Percentiles rank a stretch among this genome's conserved stretches.
Conservation (phyloP, 30 jellyfish, hydroid and myxozoan species). For the Aurelia aurita region DNA sequence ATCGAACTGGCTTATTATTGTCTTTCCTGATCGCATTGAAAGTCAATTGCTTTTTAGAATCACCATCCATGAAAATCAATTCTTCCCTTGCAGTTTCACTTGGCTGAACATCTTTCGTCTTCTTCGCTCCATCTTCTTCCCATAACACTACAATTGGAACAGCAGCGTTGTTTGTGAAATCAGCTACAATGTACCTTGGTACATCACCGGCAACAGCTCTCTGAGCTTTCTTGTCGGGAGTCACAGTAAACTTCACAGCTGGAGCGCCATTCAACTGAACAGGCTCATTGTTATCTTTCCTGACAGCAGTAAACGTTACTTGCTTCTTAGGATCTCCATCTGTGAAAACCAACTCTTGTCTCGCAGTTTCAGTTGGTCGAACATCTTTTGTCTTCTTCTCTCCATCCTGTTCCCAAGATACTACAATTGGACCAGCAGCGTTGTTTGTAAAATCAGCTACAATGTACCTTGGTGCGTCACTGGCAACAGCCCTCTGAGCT, state of each 20-base stretch:
- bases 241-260: slow-evolving; percentile 6
- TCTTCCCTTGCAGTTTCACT: slow-evolving; percentile 5
- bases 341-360: background rate
- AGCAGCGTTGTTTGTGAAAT: slow-evolving; percentile 35
- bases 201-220: slow-evolving; percentile 10
- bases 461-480: slow-evolving; percentile 17
- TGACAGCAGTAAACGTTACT: slow-evolving; percentile 27
- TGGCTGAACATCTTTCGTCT: slow-evolving; percentile 4
- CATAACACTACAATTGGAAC: slow-evolving; percentile 27
- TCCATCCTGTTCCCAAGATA: slow-evolving; percentile 22
- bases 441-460: slow-evolving; percentile 30
- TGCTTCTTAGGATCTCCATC: slow-evolving; percentile 13
- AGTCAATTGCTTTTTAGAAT: background rate
- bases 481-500: slow-evolving; percentile 14
- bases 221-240: slow-evolving; percentile 16
- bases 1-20: background rate
- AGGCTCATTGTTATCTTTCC: slow-evolving; percentile 35
- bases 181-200: slow-evolving; percentile 43
- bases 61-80: slow-evolving; percentile 20
- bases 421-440: slow-evolving; percentile 36
- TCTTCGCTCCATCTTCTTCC: slow-evolving; percentile 14
- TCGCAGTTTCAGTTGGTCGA: background rate
- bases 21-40: slow-evolving; percentile 28
- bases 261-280: slow-evolving; percentile 26
- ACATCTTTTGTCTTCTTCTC: slow-evolving; percentile 23